Percentiles rank a stretch among this genome's conserved stretches.
Conservation (phyloP, 1,140 invertebrate genomes). For the Drosophila virilis region DNA sequence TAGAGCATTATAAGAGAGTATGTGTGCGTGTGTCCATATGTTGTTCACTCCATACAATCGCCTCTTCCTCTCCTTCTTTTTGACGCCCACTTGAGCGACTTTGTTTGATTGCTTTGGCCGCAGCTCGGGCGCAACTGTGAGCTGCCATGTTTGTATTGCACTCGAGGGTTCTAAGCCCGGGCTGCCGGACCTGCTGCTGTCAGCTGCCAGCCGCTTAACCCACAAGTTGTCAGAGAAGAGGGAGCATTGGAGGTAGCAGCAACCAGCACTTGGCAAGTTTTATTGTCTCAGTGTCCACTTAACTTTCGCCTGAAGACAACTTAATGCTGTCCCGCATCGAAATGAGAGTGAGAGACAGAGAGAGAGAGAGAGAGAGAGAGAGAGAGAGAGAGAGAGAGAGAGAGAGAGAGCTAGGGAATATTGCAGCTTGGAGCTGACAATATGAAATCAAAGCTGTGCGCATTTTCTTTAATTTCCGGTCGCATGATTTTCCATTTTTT, state of each 20-base stretch:
- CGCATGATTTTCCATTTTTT: constrained; percentile 69
- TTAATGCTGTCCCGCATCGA: constrained; percentile 45
- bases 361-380: background rate
- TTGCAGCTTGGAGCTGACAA: constrained; percentile 22
- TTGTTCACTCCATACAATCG: constrained; percentile 1
- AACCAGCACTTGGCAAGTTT: constrained; percentile 68
- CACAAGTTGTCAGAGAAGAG: constrained; percentile 11
- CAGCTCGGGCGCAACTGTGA: constrained; percentile 43
- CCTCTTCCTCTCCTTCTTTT: background rate
- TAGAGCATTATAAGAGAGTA: constrained; percentile 59
- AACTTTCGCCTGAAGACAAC: constrained; percentile 71
- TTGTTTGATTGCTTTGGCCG: constrained; percentile 71
- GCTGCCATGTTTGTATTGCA: constrained; percentile 73
- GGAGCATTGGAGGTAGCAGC: background rate
- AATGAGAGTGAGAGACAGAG: background rate
- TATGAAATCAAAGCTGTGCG: constrained; percentile 61
- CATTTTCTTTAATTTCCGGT: constrained; percentile 75
- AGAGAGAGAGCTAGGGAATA: background rate
- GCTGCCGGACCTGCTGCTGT: constrained; percentile 43
- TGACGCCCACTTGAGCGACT: constrained; percentile 47
- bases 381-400: background rate
- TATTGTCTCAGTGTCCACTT: constrained; percentile 78
- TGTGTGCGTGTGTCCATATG: constrained; percentile 35
- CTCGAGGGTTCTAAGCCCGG: constrained; percentile 66
- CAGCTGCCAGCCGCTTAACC: constrained; percentile 46